Percentiles rank a stretch among this genome's conserved stretches.
Evolutionary conservation across 2,888 invertebrate species (phyloP).

Genomic region (Anarsia innoxiella): DNA sequence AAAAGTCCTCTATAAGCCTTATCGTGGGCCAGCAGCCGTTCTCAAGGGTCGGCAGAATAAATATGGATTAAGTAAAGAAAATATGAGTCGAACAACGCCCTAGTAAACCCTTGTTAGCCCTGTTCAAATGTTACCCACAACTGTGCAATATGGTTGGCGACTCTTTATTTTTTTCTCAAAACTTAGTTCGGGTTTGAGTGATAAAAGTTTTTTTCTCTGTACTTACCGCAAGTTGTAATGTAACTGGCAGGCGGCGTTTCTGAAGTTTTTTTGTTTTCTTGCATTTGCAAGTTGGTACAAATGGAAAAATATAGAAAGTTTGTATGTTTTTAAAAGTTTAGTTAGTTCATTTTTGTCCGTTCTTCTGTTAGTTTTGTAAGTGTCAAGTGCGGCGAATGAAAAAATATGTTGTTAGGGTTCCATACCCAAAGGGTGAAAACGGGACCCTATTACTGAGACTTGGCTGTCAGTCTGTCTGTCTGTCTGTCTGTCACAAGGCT

Average conservation of each 20-base stretch:
- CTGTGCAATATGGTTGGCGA: slow-evolving; percentile 20
- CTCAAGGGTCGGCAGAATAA: slow-evolving; percentile 57
- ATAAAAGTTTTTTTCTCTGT: no score
- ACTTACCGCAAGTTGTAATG: no score
- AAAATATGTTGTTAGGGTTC: not conserved
- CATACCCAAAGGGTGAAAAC: not conserved
- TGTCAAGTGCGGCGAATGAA: no score
- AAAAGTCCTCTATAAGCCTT: slow-evolving; percentile 32
- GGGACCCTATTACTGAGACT: not conserved
- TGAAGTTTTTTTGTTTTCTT: no score
- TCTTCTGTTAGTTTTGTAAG: no score
- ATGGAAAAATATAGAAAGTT: no score
- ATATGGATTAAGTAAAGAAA: slow-evolving; percentile 62
- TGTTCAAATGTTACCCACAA: slow-evolving; percentile 22
- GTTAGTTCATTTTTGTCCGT: no score
- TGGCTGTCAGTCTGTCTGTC: not conserved
- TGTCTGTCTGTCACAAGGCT: not conserved
- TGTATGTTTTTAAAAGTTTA: no score
- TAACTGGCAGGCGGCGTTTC: no score
- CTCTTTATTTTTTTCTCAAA: not conserved
- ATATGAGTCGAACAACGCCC: slow-evolving; percentile 43
- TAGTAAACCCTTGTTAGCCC: slow-evolving; percentile 40
- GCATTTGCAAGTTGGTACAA: no score
- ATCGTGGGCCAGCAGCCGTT: slow-evolving; percentile 46
- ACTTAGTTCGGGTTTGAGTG: not conserved